A percentile compares a stretch with the other conserved stretches of the same genome.
phyloP scores from a whole-genome alignment of 1,140 invertebrate species.

The Diuraphis noxia region DNA sequence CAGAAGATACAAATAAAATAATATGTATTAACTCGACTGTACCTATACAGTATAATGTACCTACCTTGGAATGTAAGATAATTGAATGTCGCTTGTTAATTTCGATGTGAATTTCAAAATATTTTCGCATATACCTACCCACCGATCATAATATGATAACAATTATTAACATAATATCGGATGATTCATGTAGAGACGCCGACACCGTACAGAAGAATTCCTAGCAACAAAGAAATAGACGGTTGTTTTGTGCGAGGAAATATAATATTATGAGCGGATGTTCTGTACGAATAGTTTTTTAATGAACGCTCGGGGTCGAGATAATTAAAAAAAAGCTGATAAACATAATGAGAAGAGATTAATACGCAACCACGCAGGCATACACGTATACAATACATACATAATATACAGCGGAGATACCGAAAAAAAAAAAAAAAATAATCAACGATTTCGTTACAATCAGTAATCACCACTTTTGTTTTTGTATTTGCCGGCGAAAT shows the following conservation, averaged over 20 bases:
- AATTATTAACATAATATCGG: neutral
- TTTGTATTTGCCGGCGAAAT: neutral
- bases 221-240: neutral
- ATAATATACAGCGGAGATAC: neutral
- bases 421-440: neutral
- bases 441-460: neutral
- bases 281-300: neutral
- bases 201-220: neutral
- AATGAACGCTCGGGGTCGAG: neutral
- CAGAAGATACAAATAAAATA: neutral
- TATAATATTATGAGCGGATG: neutral
- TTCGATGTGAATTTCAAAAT: neutral
- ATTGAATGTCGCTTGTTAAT: neutral
- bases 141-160: neutral
- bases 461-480: neutral
- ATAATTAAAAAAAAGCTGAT: slow-evolving; percentile 8
- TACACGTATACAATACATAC: neutral
- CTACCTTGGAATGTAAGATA: no score
- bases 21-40: neutral
- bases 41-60: no score
- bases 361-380: neutral
- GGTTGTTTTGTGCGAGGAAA: neutral
- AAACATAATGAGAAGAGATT: neutral
- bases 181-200: neutral
- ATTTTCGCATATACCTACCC: neutral